A percentile compares a stretch with the other conserved stretches of the same genome.
phyloP scores from a whole-genome alignment of 2,113 vertebrate species.

The sheep (Ovis aries) region DNA sequence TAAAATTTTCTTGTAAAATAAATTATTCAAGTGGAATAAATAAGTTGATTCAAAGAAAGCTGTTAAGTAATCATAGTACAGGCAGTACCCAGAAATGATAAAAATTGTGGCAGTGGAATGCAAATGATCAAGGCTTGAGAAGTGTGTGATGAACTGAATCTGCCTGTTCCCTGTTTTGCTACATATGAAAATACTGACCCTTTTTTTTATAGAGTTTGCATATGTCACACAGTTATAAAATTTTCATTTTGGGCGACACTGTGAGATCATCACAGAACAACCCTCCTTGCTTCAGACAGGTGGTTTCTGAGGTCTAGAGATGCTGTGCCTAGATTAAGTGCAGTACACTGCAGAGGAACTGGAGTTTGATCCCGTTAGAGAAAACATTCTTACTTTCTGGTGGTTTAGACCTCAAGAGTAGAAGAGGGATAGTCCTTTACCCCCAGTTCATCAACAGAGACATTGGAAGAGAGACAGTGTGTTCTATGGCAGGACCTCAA shows the following conservation, averaged over 20 bases:
- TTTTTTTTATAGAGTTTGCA: neutral
- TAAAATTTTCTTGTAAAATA: constrained; percentile 18
- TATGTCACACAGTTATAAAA: neutral
- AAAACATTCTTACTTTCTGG: neutral
- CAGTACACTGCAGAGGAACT: neutral
- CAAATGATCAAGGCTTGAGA: neutral
- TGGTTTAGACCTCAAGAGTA: neutral
- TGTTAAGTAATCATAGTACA: neutral
- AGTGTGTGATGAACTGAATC: neutral
- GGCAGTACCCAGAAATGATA: neutral
- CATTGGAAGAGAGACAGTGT: neutral
- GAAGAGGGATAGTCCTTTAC: neutral
- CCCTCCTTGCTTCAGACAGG: neutral
- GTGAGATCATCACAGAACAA: neutral
- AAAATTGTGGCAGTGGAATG: neutral
- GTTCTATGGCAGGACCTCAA: neutral
- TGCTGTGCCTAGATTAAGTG: neutral
- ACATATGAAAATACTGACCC: neutral
- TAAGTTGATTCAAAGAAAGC: constrained; percentile 45
- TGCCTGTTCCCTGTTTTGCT: neutral
- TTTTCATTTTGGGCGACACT: no score
- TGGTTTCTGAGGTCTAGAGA: neutral
- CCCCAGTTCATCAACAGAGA: neutral
- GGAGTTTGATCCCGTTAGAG: neutral
- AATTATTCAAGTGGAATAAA: neutral